Base-by-base conservation (phyloP, 1,140 invertebrate species). In the Bombus impatiens region DNA sequence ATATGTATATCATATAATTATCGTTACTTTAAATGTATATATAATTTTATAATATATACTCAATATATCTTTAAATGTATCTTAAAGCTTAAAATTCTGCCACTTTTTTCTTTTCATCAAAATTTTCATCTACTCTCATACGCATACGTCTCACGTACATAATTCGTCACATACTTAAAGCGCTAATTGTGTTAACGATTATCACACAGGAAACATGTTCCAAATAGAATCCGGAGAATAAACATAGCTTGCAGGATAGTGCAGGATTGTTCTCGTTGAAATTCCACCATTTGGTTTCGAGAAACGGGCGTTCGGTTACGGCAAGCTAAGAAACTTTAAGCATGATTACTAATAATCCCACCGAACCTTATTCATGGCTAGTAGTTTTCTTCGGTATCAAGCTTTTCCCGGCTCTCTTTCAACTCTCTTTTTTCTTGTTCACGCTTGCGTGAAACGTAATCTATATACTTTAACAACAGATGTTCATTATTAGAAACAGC, bases 401-500 rank as follows among this genome's bases (percentile, higher is more conserved):
- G n/a, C 62, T 47, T 42, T 40, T 22, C 18, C 12, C 8, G 3
- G 28, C 47, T 37, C 12, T 71, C 25, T 47, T 42, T 65, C 62
- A 12, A 35, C 15, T 42, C 37, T 53, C 42, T 15, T 13, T n/a
- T 13, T 40, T 53, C 28, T 35, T 47, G 32, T 75, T 72, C 82
- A 32, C 82, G n/a, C 72, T 86, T 67, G 35, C 79, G 32, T 35
- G 53, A 47, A 47, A 65, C 72, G 42, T 42, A 15, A 78, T 18
- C 85, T 59, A 86, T 78, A 91, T 88, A 90, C 83, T 91, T 92
- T 82, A 93, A 94, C 91, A 94, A 93, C 89, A 87, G 91, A 92
- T 92, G 88, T 91, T 89, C 88, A 88, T 91, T 92, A 93, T 92
- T 93, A 93, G 90, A 94, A 94, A 94, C 91, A 92, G 90, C 89